These are phyloP conservation scores for Lithophane leautieri DNA, from an alignment of 2,888 invertebrate genomes.

Conservation along the genomic window DNA sequence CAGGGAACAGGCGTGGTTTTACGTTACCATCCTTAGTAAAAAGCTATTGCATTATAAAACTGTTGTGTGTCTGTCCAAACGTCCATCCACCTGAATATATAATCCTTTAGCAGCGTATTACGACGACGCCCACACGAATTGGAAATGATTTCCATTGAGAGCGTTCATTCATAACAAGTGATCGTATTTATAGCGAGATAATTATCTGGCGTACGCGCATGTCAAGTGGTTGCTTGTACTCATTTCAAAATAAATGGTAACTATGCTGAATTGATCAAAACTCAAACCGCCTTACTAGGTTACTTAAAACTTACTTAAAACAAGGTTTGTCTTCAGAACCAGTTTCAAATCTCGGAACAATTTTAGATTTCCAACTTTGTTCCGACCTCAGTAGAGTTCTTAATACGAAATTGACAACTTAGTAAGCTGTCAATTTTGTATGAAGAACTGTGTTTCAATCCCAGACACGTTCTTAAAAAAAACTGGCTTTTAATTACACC, in stretches of 20 bases:
- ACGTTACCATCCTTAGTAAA: not conserved
- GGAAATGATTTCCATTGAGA: slow-evolving; percentile 54
- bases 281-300: not conserved
- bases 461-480: not conserved
- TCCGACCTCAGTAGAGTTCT: not conserved
- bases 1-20: not conserved
- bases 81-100: slow-evolving; percentile 44
- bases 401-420: not conserved
- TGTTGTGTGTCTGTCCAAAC: slow-evolving; percentile 19
- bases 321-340: not conserved
- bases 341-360: not conserved
- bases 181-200: slow-evolving; percentile 63
- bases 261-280: not conserved
- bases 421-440: not conserved
- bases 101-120: slow-evolving; percentile 42
- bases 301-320: too few relatives aligned
- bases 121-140: slow-evolving; percentile 33
- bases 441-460: not conserved
- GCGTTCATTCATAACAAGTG: slow-evolving; percentile 54
- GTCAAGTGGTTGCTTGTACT: slow-evolving; percentile 47
- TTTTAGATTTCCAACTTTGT: not conserved
- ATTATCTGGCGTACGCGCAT: slow-evolving; percentile 51
- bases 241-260: slow-evolving; percentile 34
- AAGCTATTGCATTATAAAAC: slow-evolving; percentile 13
- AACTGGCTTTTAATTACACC: not conserved